Percentiles rank a stretch among this genome's conserved stretches.
These are phyloP conservation scores for Petrocephalus sullivani DNA, from an alignment of 2,797 vertebrate species.

Conservation along the genomic window DNA sequence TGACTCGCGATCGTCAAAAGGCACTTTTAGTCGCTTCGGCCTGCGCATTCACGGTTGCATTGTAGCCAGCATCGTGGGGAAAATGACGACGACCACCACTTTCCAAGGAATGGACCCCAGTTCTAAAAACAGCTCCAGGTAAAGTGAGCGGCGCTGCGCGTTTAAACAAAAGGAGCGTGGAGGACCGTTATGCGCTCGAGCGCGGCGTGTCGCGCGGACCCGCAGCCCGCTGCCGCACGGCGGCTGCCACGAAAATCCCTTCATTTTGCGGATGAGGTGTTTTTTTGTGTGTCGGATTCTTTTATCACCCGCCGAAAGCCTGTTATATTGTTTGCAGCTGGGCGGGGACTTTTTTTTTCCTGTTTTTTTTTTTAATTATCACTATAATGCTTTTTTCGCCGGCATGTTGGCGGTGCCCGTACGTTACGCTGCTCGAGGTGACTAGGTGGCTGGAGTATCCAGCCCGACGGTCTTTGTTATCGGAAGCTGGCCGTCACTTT, in stretches of 20 bases:
- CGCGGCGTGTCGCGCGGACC: background rate
- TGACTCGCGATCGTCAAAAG: background rate
- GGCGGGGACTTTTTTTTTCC: background rate
- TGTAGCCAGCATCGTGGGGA: background rate
- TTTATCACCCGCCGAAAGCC: background rate
- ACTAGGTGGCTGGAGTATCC: background rate
- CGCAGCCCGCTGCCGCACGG: background rate
- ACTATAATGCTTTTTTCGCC: background rate
- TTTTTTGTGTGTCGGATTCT: background rate
- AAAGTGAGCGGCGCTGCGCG: constrained; percentile 31
- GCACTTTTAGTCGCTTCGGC: background rate
- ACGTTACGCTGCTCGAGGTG: background rate
- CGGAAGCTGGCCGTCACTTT: background rate
- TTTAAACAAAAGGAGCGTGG: constrained; percentile 26
- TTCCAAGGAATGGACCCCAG: constrained; percentile 69
- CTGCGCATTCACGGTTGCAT: background rate
- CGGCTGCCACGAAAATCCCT: background rate
- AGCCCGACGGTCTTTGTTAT: constrained; percentile 3
- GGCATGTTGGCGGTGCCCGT: background rate
- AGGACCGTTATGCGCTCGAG: constrained; percentile 14
- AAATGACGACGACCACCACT: constrained; percentile 70
- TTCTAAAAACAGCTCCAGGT: constrained; percentile 71
- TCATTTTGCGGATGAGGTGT: background rate
- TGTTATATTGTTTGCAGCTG: background rate
- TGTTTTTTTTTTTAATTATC: background rate